Conservation (phyloP, 2,888 invertebrate species). For the Lithodes maja region DNA sequence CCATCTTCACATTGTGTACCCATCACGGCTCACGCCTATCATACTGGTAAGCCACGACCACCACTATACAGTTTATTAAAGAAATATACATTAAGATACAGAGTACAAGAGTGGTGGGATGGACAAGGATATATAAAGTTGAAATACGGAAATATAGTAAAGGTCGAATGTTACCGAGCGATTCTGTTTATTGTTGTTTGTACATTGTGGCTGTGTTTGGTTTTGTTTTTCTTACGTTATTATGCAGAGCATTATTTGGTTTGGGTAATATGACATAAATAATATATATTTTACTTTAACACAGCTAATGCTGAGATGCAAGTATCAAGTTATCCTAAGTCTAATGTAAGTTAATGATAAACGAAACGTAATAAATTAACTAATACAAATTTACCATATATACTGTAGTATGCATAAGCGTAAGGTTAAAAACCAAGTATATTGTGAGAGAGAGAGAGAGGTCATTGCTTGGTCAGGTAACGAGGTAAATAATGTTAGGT, state of each 20-base stretch:
- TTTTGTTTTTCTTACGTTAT: neutral
- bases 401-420: neutral
- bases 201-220: too few relatives aligned
- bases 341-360: neutral
- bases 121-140: too few relatives aligned
- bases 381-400: neutral
- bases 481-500: neutral
- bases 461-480: neutral
- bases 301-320: slow-evolving; percentile 1
- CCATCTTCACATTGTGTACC: too few relatives aligned
- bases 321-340: neutral
- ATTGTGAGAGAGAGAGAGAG: neutral
- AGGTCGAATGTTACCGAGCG: too few relatives aligned
- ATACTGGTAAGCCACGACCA: too few relatives aligned
- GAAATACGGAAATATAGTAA: too few relatives aligned
- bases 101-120: too few relatives aligned
- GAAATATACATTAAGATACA: too few relatives aligned
- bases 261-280: neutral
- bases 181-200: too few relatives aligned
- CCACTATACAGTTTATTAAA: too few relatives aligned
- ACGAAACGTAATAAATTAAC: neutral
- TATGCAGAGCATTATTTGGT: neutral
- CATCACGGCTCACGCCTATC: too few relatives aligned
- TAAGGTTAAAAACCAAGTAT: neutral
- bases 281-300: neutral